Evolutionary conservation across 2,888 invertebrate species (phyloP).

Genomic region (Macrophya alboannulata): DNA sequence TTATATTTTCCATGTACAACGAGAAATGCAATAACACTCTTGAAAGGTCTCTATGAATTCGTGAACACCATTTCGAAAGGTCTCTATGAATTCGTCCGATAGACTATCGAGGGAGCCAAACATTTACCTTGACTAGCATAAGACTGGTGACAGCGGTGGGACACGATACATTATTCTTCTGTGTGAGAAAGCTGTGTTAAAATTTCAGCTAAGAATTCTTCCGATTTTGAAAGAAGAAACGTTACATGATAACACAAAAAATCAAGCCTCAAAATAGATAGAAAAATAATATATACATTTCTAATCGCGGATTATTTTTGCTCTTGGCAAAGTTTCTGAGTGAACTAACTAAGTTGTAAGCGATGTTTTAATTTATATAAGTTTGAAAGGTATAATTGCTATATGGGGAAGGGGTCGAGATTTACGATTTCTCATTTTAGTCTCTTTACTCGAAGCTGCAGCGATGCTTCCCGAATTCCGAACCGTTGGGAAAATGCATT

Average conservation of each 20-base stretch:
- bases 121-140: not conserved
- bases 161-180: not conserved
- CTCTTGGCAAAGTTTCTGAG: not conserved
- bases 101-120: not conserved
- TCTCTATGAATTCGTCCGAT: not conserved
- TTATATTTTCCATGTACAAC: not conserved
- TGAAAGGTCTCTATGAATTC: too few relatives aligned
- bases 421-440: not conserved
- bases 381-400: not conserved
- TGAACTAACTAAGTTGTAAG: not conserved
- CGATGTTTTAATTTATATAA: not conserved
- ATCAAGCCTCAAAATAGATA: not conserved
- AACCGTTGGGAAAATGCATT: constrained; percentile 33
- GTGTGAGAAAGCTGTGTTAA: not conserved
- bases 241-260: not conserved
- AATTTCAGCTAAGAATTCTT: not conserved
- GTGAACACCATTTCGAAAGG: not conserved
- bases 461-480: not conserved
- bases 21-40: not conserved
- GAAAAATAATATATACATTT: not conserved
- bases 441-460: not conserved
- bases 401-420: not conserved
- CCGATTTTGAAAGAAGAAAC: not conserved
- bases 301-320: not conserved
- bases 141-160: constrained; percentile 24